Conservation (phyloP, 1,140 invertebrate genomes). For the Druon quercuslanigerum region DNA sequence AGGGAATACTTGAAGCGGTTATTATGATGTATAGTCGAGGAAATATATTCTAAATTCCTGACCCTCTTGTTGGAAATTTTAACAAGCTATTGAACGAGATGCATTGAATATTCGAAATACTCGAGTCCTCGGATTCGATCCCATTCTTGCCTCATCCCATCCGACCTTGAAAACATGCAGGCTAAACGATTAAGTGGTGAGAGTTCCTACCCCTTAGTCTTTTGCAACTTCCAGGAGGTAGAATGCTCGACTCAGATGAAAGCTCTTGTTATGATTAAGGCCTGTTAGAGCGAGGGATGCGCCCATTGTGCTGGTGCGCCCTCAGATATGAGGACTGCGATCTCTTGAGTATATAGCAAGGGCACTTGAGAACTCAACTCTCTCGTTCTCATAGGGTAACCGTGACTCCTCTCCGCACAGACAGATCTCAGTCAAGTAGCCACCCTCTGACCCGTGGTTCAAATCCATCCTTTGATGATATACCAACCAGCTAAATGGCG, state of each 20-base stretch:
- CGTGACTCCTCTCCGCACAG: constrained; percentile 53
- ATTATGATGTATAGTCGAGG: no score
- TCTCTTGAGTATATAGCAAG: constrained; percentile 60
- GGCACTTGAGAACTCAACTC: constrained; percentile 60
- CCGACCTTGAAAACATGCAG: constrained; percentile 1
- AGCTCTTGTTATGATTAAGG: constrained; percentile 66
- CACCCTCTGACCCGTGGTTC: constrained; percentile 44
- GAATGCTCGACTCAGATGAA: constrained; percentile 55
- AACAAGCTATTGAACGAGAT: not conserved
- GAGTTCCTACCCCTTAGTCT: constrained; percentile 41
- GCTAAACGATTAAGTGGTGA: constrained; percentile 49
- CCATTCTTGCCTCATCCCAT: not conserved
- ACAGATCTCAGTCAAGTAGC: constrained; percentile 54
- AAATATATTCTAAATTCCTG: not conserved
- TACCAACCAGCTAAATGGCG: constrained; percentile 14
- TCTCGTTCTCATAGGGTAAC: constrained; percentile 55
- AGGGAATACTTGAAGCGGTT: no score
- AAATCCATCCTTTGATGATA: constrained; percentile 35
- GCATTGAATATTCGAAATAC: constrained; percentile 8
- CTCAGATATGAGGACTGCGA: constrained; percentile 61
- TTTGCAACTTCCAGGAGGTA: constrained; percentile 53
- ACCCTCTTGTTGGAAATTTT: not conserved
- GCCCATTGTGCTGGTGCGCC: constrained; percentile 57
- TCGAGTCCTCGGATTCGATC: not conserved
- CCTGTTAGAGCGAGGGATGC: constrained; percentile 64